Evolutionary conservation across 2,888 invertebrate species (phyloP).

Genomic region (Stenodera caucasica): DNA sequence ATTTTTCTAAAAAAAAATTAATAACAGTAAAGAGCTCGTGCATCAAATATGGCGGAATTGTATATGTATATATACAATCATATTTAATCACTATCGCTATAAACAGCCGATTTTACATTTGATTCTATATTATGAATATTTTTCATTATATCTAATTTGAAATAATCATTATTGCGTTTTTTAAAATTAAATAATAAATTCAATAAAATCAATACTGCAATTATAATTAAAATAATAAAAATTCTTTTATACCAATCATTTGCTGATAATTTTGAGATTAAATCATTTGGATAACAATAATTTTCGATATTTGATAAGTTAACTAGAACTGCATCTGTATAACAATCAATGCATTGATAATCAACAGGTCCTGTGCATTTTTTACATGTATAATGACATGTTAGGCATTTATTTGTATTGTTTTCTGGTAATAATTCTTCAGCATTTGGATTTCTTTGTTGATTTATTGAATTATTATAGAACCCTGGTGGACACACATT

Average conservation of each 20-base stretch:
- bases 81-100: conserved; percentile 37
- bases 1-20: not conserved
- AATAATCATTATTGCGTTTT: conserved; percentile 26
- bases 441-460: conserved; percentile 23
- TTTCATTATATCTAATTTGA: conserved; percentile 37
- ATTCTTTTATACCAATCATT: conserved; percentile 47
- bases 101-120: conserved; percentile 46
- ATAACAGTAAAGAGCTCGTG: too few species aligned
- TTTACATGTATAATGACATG: conserved; percentile 76
- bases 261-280: conserved; percentile 35
- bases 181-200: conserved; percentile 23
- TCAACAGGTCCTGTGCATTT: conserved; percentile 70
- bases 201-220: conserved; percentile 30
- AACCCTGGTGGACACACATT: conserved; percentile 57
- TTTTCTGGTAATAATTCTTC: conserved; percentile 30
- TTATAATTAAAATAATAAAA: conserved; percentile 39
- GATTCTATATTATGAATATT: conserved; percentile 45
- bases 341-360: conserved; percentile 70
- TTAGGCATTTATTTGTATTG: conserved; percentile 58
- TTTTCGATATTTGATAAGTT: conserved; percentile 50
- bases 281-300: conserved; percentile 50
- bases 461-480: conserved; percentile 43
- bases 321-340: conserved; percentile 64
- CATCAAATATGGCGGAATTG: too few species aligned
- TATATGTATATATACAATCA: too few species aligned